These are phyloP conservation scores for Rhimphoctona megacephalus DNA, from an alignment of 2,888 invertebrate species.

Conservation along the genomic window DNA sequence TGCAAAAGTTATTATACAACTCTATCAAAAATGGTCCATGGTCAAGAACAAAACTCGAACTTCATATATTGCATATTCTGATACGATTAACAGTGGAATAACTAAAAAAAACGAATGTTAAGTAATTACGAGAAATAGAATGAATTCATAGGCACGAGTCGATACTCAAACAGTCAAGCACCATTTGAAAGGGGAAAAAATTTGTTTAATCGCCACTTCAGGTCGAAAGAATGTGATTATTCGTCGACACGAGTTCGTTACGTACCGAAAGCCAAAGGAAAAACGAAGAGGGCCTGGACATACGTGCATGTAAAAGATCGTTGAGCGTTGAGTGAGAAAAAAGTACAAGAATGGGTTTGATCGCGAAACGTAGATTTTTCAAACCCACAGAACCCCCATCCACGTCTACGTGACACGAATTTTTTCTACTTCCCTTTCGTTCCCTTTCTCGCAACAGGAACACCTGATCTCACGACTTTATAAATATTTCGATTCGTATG, in stretches of 20 bases:
- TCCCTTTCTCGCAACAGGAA: constrained; percentile 7
- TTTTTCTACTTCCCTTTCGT: constrained; percentile 13
- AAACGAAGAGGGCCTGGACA: background rate
- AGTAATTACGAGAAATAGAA: background rate
- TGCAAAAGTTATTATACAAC: background rate
- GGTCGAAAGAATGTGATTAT: constrained; percentile 41
- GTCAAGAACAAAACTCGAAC: background rate
- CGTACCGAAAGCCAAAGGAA: background rate
- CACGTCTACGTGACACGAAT: constrained; percentile 54
- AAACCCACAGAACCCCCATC: constrained; percentile 1
- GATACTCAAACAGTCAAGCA: background rate
- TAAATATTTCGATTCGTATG: constrained; percentile 52
- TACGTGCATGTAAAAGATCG: constrained; percentile 33
- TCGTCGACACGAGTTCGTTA: constrained; percentile 30
- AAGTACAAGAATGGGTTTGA: constrained; percentile 13
- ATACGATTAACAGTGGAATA: background rate
- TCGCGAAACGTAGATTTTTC: constrained; percentile 58
- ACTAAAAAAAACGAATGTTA: background rate
- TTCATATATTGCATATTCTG: background rate
- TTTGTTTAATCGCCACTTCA: constrained; percentile 14
- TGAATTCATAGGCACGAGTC: background rate
- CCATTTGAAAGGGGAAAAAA: background rate
- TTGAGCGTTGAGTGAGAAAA: constrained; percentile 20
- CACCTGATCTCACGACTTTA: constrained; percentile 40
- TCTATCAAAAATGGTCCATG: background rate